These are phyloP conservation scores for mouse (Mus musculus) DNA, from an alignment of 2,113 vertebrate genomes.

Conservation along the genomic window GRCm39 chr9:49785001-49785500, in stretches of 20 bases:
- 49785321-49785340: conserved; percentile 59
- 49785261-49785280: neutral
- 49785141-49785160: neutral
- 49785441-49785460: conserved; percentile 15
- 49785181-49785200: neutral
- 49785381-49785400: conserved; percentile 57
- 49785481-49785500: conserved; percentile 48
- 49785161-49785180: neutral
- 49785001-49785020: neutral
- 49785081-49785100: conserved; percentile 29
- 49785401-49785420: conserved; percentile 60
- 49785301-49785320: conserved; percentile 55
- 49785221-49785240: conserved; percentile 12
- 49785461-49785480: conserved; percentile 51
- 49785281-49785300: neutral
- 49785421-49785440: neutral
- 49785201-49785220: neutral
- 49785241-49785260: neutral
- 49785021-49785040: conserved; percentile 17
- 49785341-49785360: conserved; percentile 68
- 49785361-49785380: conserved; percentile 53
- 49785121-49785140: neutral
- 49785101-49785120: conserved; percentile 60
- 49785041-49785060: conserved; percentile 56
- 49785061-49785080: conserved; percentile 6